phyloP scores from a whole-genome alignment of 2,113 vertebrate genomes.

The Sturnus vulgaris region DNA sequence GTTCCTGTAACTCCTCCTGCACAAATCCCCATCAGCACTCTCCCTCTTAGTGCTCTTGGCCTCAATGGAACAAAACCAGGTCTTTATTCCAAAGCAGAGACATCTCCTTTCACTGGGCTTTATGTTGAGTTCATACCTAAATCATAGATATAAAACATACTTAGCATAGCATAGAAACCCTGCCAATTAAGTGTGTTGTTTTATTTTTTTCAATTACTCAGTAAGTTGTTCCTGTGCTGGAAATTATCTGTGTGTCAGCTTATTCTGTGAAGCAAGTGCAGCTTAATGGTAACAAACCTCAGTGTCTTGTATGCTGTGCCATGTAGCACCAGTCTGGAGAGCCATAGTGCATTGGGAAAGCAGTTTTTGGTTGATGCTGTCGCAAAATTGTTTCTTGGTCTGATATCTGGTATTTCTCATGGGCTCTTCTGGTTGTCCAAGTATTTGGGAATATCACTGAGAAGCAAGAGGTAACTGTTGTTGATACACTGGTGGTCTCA shows the following conservation, averaged over 20 bases:
- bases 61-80: background rate
- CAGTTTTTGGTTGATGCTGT: background rate
- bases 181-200: background rate
- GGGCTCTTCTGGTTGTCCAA: background rate
- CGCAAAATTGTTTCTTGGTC: background rate
- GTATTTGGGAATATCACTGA: background rate
- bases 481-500: background rate
- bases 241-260: background rate
- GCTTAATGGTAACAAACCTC: background rate
- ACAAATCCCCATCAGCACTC: background rate
- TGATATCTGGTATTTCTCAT: background rate
- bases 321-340: background rate
- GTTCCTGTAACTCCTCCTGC: background rate
- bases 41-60: background rate
- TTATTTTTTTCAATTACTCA: background rate
- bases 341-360: background rate
- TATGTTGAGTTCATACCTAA: background rate
- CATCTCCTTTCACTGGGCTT: background rate
- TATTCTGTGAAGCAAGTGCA: background rate
- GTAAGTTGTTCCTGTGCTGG: background rate
- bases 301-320: background rate
- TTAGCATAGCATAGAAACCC: background rate
- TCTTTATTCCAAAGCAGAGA: background rate
- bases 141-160: background rate
- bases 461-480: background rate